phyloP scores from a whole-genome alignment of 2,113 vertebrate genomes.

The Pachyramphus minor region DNA sequence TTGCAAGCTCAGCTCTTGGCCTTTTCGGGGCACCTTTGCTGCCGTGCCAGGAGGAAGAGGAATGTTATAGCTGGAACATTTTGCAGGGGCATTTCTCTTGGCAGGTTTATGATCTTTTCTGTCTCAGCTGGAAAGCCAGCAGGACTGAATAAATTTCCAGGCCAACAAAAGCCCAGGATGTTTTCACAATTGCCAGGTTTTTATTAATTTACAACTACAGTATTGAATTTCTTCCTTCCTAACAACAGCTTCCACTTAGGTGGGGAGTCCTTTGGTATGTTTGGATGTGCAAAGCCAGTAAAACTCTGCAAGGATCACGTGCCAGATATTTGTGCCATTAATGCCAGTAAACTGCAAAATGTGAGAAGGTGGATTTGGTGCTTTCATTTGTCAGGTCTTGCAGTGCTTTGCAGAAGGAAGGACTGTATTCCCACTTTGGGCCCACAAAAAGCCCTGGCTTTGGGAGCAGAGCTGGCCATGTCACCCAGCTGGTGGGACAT shows the following conservation, averaged over 20 bases:
- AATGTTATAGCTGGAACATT: neutral
- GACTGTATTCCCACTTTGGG: too few species aligned
- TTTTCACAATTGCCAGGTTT: neutral
- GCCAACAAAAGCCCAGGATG: neutral
- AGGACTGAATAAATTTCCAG: slow-evolving; percentile 47
- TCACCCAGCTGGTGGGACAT: neutral
- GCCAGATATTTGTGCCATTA: neutral
- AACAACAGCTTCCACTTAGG: neutral
- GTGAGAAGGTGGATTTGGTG: neutral
- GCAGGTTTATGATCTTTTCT: slow-evolving; percentile 39
- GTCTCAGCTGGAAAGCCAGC: slow-evolving; percentile 20
- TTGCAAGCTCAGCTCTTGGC: slow-evolving; percentile 2
- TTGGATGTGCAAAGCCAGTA: neutral
- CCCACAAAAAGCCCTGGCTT: too few species aligned
- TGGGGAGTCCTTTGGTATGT: neutral
- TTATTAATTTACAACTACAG: slow-evolving; percentile 36
- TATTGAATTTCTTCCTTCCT: neutral
- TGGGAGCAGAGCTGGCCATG: neutral
- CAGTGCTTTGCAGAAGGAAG: neutral
- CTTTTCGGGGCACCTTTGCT: neutral
- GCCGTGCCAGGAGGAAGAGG: neutral
- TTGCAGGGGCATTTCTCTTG: slow-evolving; percentile 9
- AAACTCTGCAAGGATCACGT: neutral
- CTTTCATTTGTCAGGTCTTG: neutral
- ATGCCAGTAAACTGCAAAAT: neutral